Evolutionary conservation across 2,797 vertebrate genomes (phyloP).

Genomic region (Tadarida brasiliensis): DNA sequence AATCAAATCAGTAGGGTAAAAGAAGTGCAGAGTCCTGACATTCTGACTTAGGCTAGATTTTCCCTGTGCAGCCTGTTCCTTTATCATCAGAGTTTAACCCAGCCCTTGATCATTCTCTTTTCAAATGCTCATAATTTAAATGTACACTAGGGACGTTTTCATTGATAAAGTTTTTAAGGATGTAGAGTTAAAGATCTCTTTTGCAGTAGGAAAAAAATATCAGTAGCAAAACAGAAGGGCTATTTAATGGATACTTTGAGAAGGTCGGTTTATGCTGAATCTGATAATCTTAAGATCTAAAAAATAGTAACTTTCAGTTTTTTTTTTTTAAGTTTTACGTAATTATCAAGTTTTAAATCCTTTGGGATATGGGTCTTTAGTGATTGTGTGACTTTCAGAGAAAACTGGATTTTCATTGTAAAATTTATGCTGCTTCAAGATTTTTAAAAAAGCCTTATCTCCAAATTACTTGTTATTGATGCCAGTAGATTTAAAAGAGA

Average conservation of each 20-base stretch:
- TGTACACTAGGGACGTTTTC: background rate
- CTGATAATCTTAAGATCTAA: background rate
- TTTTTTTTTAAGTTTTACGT: conserved; percentile 1
- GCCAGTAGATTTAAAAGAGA: conserved; percentile 19
- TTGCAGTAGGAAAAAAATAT: background rate
- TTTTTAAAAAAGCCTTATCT: background rate
- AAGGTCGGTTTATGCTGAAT: background rate
- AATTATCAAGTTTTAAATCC: conserved; percentile 21
- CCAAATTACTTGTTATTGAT: conserved; percentile 21
- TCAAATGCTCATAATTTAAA: conserved; percentile 23
- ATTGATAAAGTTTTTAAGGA: background rate
- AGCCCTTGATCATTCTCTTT: background rate
- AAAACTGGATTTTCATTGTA: conserved; percentile 12
- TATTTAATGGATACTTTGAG: background rate
- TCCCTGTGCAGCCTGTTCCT: background rate
- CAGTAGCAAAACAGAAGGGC: background rate
- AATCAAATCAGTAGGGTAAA: background rate
- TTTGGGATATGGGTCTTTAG: background rate
- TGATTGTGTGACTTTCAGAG: conserved; percentile 3
- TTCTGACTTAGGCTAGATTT: background rate
- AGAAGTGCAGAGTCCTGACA: background rate
- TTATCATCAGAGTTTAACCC: background rate
- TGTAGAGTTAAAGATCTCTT: background rate
- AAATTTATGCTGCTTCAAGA: conserved; percentile 25
- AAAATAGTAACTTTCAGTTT: conserved; percentile 36